Evolutionary conservation across 2,113 vertebrate genomes (phyloP).

Genomic region (Catharus minimus): DNA sequence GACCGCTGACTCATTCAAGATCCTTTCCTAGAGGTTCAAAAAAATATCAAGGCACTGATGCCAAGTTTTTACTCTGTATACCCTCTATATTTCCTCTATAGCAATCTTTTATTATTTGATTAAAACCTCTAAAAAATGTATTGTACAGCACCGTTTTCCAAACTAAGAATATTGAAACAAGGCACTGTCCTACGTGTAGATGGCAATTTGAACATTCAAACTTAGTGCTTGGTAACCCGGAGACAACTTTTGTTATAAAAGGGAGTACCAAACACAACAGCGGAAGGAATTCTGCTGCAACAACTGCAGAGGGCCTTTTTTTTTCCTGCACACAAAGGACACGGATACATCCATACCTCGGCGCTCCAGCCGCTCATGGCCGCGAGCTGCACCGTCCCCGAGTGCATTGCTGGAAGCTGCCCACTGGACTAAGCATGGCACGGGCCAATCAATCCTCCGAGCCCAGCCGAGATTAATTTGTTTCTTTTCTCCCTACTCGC

Average conservation of each 20-base stretch:
- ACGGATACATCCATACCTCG: constrained; percentile 43
- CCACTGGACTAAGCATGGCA: background rate
- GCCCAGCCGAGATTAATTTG: background rate
- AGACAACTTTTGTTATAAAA: background rate
- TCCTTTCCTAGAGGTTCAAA: constrained; percentile 61
- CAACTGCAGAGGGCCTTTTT: constrained; percentile 39
- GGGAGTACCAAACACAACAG: background rate
- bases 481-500: background rate
- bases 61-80: constrained; percentile 7
- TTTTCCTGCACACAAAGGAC: constrained; percentile 62
- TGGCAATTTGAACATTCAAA: background rate
- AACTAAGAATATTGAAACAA: background rate
- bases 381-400: background rate
- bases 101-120: background rate
- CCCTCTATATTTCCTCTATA: background rate
- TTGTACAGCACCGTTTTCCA: background rate
- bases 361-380: constrained; percentile 14
- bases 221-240: background rate
- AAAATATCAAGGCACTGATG: constrained; percentile 9
- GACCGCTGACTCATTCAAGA: constrained; percentile 64
- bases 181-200: background rate
- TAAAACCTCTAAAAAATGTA: background rate
- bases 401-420: background rate
- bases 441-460: background rate
- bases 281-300: constrained; percentile 13